Evolutionary conservation across 2,888 invertebrate species (phyloP).

Genomic region (Icerya purchasi): DNA sequence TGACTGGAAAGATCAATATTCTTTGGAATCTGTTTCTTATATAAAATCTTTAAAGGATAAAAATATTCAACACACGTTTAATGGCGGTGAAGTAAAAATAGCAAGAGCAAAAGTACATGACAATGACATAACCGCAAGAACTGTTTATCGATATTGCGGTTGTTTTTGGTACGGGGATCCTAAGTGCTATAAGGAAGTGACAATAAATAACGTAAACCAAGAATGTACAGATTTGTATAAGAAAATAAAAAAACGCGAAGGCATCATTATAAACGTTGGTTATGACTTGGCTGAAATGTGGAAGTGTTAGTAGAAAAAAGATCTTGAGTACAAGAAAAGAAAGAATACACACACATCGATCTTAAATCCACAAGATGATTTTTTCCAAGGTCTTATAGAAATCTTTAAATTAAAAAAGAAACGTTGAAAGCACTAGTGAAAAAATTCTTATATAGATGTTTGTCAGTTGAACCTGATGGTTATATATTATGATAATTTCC

Average conservation of each 20-base stretch:
- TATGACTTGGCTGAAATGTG: background rate
- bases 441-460: background rate
- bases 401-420: background rate
- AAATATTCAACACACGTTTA: background rate
- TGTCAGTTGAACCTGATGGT: background rate
- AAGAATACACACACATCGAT: background rate
- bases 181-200: background rate
- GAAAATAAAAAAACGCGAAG: background rate
- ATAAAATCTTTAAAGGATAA: background rate
- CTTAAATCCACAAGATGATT: background rate
- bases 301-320: background rate
- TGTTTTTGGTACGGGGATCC: background rate
- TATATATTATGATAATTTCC: background rate
- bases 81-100: background rate
- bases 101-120: background rate
- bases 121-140: background rate
- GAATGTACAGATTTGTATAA: background rate
- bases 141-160: background rate
- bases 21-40: background rate
- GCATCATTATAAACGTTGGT: background rate
- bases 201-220: background rate
- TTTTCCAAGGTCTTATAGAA: background rate
- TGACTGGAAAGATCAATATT: background rate
- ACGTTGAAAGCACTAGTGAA: background rate
- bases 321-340: background rate